Evolutionary conservation across 2,888 invertebrate species (phyloP), one percentile per base, ranked within the genome.

Genomic region (Synanthedon andrenaeformis): DNA sequence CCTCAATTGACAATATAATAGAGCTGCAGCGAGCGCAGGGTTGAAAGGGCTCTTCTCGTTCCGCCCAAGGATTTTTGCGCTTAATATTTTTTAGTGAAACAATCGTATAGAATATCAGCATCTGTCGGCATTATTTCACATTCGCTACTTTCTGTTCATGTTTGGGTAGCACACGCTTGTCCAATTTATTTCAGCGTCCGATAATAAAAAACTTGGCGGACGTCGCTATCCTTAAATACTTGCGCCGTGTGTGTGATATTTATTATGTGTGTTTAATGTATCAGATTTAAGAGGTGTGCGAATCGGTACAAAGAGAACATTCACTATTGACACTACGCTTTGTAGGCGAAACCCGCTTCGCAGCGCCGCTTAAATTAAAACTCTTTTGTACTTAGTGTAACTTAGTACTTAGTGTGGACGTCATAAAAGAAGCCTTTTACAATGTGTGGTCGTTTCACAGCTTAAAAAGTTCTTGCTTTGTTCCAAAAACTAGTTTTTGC

Each of bases 1-100:
- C 74, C 69, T 66, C 62, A 76, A 79, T 80, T 82, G 83, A 85
- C 84, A 71, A 69, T 80, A 83, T 84, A 85, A 84, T 85, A 82
- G 79, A 69, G 63, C 60, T 57, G 57, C 53, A 14, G 58, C 55
- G 58, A 57, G 53, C 49, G 17, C 11, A 12, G 49, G 45, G 61
- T 57, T 57, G 58, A 59, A 60, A 58, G 56, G 53, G 54, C 55
- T n/a, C 12, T 45, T 12, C 11, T 12, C 14, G 45, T n/a, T 45
- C 14, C n/a, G 45, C 45, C 12, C 45, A 13, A 13, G n/a, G n/a
- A 58, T 58, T 49, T 52, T 45, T 51, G 42, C 41, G 49, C 52
- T 53, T 57, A 28, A 13, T 51, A 35, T 23, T 51, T 17, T 50
- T 51, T 28, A 23, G 28, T 28, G n/a, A 51, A 28, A 51, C 51